Evolutionary conservation across 2,113 vertebrate genomes (phyloP).

Genomic region (Hippocampus comes): DNA sequence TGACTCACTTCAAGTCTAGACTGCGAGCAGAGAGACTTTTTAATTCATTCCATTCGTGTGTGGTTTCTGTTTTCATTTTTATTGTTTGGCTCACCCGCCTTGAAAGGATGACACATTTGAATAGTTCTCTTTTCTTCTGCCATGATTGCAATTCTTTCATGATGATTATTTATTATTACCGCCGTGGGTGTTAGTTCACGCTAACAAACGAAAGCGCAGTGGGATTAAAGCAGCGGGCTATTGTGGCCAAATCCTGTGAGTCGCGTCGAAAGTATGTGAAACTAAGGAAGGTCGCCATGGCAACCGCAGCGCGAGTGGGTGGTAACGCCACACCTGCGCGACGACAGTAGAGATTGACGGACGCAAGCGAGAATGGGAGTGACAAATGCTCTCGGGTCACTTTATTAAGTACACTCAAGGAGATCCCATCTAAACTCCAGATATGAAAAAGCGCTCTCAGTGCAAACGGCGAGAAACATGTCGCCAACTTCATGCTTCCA

Average conservation of each 20-base stretch:
- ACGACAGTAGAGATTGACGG: background rate
- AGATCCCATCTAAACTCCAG: background rate
- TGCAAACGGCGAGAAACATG: background rate
- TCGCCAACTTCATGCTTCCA: too few relatives aligned
- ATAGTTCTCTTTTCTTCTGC: background rate
- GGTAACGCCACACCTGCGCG: background rate
- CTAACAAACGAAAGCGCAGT: background rate
- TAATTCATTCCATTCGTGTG: background rate
- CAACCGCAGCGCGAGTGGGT: background rate
- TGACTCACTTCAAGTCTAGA: conserved; percentile 1
- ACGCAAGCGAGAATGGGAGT: background rate
- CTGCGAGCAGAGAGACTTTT: background rate
- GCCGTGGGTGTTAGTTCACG: background rate
- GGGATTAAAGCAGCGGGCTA: background rate
- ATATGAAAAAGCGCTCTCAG: background rate
- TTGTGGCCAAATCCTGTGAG: background rate
- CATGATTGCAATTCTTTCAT: background rate
- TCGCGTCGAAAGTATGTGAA: background rate
- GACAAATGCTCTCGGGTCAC: background rate
- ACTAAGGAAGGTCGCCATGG: background rate
- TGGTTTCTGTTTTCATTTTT: background rate
- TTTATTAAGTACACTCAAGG: background rate
- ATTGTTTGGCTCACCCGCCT: background rate
- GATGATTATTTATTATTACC: background rate
- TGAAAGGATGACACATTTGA: background rate